These are phyloP conservation scores for Pseudomyrmex dendroicus DNA, from an alignment of 1,140 invertebrate genomes.

Conservation along the genomic window DNA sequence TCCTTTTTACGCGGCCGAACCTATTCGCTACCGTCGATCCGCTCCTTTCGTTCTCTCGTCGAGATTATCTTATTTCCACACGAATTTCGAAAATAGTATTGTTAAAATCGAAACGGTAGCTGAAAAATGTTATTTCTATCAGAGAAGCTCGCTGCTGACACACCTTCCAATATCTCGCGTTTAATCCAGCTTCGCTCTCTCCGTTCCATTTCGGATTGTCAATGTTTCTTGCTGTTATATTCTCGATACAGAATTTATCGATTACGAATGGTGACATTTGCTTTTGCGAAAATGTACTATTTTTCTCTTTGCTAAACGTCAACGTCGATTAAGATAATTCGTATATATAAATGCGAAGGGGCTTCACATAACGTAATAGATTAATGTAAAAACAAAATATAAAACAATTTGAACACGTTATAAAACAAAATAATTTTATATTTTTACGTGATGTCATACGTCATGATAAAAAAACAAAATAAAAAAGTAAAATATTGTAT, in stretches of 20 bases:
- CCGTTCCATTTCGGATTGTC: conserved; percentile 2
- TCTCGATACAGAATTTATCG: neutral
- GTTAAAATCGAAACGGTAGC: conserved; percentile 22
- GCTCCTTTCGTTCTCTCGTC: neutral
- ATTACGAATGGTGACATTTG: neutral
- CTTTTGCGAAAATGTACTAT: neutral
- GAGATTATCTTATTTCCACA: neutral
- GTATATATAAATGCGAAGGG: too few relatives aligned
- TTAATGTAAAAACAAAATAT: neutral
- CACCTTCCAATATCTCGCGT: conserved; percentile 19
- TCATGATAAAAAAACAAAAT: neutral
- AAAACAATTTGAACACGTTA: neutral
- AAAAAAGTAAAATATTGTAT: too few relatives aligned
- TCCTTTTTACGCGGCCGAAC: neutral
- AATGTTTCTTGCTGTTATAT: neutral
- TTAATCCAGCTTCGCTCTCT: neutral
- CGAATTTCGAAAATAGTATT: conserved; percentile 24
- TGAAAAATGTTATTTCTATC: conserved; percentile 9
- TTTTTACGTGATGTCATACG: neutral
- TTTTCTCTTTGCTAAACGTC: too few relatives aligned
- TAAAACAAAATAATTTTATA: conserved; percentile 10
- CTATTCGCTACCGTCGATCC: conserved; percentile 1
- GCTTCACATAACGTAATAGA: conserved; percentile 2
- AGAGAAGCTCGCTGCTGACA: neutral
- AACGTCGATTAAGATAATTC: too few relatives aligned